phyloP scores from a whole-genome alignment of 2,888 invertebrate genomes.

The Idaea aversata region DNA sequence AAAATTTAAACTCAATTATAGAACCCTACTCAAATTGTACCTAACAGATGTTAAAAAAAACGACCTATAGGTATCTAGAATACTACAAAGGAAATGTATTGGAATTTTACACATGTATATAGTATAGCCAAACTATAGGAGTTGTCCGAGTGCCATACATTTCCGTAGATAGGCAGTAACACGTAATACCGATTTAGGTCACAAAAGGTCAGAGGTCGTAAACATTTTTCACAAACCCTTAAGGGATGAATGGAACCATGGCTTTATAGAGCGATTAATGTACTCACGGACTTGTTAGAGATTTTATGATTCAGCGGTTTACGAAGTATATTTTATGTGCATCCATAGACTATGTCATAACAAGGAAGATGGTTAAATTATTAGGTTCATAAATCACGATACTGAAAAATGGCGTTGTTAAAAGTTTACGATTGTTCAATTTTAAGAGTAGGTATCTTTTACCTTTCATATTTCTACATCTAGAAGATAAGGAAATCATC shows the following conservation, averaged over 20 bases:
- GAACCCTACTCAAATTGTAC: not conserved
- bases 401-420: not conserved
- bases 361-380: slow-evolving; percentile 7
- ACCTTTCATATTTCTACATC: too few species aligned
- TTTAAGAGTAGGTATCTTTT: not conserved
- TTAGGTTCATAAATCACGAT: not conserved
- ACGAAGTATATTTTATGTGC: not conserved
- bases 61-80: not conserved
- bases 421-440: not conserved
- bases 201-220: slow-evolving; percentile 16
- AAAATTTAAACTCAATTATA: not conserved
- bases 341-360: not conserved
- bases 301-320: slow-evolving; percentile 6
- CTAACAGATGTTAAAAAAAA: not conserved
- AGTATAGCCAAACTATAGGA: not conserved
- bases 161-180: not conserved
- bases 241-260: not conserved
- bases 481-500: too few species aligned
- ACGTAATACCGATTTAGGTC: slow-evolving; percentile 17
- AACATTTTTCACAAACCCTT: slow-evolving; percentile 3
- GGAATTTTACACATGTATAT: too few species aligned
- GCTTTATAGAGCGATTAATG: not conserved
- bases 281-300: slow-evolving; percentile 1
- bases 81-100: not conserved
- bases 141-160: not conserved